Percentiles rank a stretch among this genome's conserved stretches.
Conservation (phyloP, 2,113 vertebrate species). For the Osmerus mordax region DNA sequence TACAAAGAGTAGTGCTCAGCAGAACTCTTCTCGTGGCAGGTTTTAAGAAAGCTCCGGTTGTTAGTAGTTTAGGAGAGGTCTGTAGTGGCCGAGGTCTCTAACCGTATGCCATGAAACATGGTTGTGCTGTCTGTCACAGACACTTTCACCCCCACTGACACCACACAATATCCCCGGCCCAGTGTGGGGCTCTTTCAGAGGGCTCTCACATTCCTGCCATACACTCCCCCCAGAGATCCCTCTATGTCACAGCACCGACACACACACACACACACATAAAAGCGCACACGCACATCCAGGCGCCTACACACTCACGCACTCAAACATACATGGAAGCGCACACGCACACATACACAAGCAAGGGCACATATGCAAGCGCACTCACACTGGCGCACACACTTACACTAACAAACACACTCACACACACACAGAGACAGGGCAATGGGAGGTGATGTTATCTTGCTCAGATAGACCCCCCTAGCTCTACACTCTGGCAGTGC, state of each 20-base stretch:
- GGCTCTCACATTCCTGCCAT: constrained; percentile 67
- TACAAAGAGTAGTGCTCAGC: constrained; percentile 18
- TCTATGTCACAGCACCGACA: constrained; percentile 17
- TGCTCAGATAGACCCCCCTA: too few relatives aligned
- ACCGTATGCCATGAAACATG: constrained; percentile 68
- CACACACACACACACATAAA: too few relatives aligned
- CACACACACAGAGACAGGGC: too few relatives aligned
- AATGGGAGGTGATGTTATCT: too few relatives aligned
- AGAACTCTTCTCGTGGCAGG: constrained; percentile 7
- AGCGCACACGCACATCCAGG: too few relatives aligned
- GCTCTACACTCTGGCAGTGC: too few relatives aligned
- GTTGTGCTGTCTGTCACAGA: constrained; percentile 71
- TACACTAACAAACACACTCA: too few relatives aligned
- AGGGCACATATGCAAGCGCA: too few relatives aligned
- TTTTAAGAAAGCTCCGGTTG: constrained; percentile 16
- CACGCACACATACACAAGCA: too few relatives aligned
- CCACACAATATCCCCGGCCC: constrained; percentile 63
- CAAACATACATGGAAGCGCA: too few relatives aligned
- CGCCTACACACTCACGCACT: too few relatives aligned
- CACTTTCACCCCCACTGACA: constrained; percentile 68
- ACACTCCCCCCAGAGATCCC: constrained; percentile 65
- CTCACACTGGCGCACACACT: too few relatives aligned
- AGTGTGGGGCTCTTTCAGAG: constrained; percentile 67
- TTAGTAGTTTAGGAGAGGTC: constrained; percentile 53
- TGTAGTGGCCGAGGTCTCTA: constrained; percentile 44